These are phyloP conservation scores for Ctenopoma kingsleyae DNA, from an alignment of 2,797 vertebrate genomes.

Conservation along the genomic window DNA sequence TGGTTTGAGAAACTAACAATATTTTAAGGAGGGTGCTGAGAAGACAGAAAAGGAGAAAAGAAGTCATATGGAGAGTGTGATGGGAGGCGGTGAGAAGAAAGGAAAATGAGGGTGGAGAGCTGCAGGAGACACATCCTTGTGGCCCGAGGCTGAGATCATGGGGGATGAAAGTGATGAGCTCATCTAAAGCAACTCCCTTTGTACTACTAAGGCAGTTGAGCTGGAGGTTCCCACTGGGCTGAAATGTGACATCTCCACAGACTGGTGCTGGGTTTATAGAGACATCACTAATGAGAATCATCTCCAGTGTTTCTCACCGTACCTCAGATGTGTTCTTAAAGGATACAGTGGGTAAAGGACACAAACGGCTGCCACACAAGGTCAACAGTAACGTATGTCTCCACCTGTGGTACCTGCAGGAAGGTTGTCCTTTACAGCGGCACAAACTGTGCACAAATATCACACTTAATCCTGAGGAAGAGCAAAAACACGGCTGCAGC, in stretches of 20 bases:
- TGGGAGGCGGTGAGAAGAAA: conserved; percentile 17
- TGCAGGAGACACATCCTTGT: conserved; percentile 28
- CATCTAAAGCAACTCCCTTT: conserved; percentile 42
- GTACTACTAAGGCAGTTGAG: conserved; percentile 9
- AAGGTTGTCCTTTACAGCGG: not conserved
- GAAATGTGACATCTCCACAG: conserved; percentile 16
- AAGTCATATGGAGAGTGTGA: conserved; percentile 16
- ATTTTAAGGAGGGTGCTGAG: not conserved
- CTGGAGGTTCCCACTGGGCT: conserved; percentile 27
- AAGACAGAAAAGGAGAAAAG: not conserved
- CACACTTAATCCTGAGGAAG: conserved; percentile 7
- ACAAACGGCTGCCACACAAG: not conserved
- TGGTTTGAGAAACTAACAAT: not conserved
- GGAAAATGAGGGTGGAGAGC: conserved; percentile 7
- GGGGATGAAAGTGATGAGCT: conserved; percentile 55
- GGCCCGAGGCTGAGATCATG: conserved; percentile 54
- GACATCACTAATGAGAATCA: conserved; percentile 33
- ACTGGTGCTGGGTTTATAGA: conserved; percentile 23
- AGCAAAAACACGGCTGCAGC: not conserved
- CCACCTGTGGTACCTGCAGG: conserved; percentile 15
- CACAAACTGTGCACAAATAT: conserved; percentile 1
- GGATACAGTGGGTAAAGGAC: not conserved
- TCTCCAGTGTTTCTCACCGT: conserved; percentile 2
- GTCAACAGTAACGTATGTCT: not conserved
- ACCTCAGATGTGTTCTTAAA: not conserved